Evolutionary conservation across 2,113 vertebrate genomes (phyloP), one percentile per base, ranked within the genome.

Genomic region (Petromus typicus): DNA sequence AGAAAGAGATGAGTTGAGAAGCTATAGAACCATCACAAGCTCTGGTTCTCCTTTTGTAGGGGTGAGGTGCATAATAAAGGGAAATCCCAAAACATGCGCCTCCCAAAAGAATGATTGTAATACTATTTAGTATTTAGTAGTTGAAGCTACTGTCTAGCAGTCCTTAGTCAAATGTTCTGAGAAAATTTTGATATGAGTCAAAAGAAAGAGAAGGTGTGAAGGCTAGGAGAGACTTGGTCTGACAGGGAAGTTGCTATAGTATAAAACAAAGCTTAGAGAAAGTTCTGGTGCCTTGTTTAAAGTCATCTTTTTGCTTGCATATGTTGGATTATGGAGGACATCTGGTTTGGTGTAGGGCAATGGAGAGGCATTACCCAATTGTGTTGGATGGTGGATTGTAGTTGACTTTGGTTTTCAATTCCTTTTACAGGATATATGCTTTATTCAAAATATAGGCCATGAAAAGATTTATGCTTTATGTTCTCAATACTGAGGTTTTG

Each of bases 401-500:
- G 43, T 63, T 85, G 71, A 81, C 66, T 40, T 17, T 56, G 88
- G 34, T 80, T 34, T 80, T 73, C 8, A 85, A 0, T 79, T 96
- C 57, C 84, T 82, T 57, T 83, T 59, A 18, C 3, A 6, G 12
- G 81, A 89, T 32, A 40, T 43, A 20, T 59, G 5, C n/a, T 84
- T 34, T 91, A 67, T 69, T 95, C 54, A 59, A 57, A 23, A 27
- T 86, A 43, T 27, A 57, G 51, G 51, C 57, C 30, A 7, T 67
- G 40, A 34, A 5, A 48, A 61, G 54, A 51, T 89, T 89, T 3
- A 5, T 76, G 43, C 43, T 71, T 66, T 69, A 11, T 81, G 63
- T 89, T 85, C 80, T 78, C 56, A 82, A 51, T 80, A 90, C 43
- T 78, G 45, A 59, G 16, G 69, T 78, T 94, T 78, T 61, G 27